Evolutionary conservation across 2,797 vertebrate genomes (phyloP), one percentile per base, ranked within the genome.

Genomic region (Brotula barbata): DNA sequence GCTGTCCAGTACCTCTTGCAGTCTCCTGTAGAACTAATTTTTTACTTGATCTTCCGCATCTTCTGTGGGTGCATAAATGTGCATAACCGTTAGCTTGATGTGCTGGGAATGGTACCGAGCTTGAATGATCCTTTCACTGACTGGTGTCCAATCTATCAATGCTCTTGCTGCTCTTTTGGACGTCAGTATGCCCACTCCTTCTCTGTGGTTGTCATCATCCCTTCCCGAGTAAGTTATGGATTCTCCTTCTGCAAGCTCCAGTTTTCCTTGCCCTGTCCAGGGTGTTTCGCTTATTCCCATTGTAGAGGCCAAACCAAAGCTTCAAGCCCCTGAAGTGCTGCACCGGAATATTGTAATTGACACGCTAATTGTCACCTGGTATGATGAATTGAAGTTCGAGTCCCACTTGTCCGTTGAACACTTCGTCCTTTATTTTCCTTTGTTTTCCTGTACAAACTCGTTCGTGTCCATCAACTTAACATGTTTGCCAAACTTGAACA

Each of bases 241-340:
- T 50, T 50, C 25, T 50, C 28, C 48, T 50, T 50, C 48, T 34
- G 16, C 25, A 8, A 50, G 28, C 19, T 50, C 15, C 16, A 50
- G 25, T 36, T 50, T 50, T 50, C 25, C 48, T 34, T 50, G 48
- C 34, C 48, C 48, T 50, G 48, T 34, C 48, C 48, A 36, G 48
- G 33, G 28, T 50, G 48, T 34, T 50, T 50, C 48, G 16, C 25
- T 50, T 6, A 50, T 50, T 14, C 48, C 48, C n/a, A n/a, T n/a
- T n/a, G n/a, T n/a, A n/a, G n/a, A n/a, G n/a, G n/a, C n/a, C n/a
- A n/a, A n/a, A n/a, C n/a, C n/a, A n/a, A n/a, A n/a, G n/a, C n/a
- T n/a, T n/a, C n/a, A n/a, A n/a, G n/a, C n/a, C n/a, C n/a, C n/a
- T n/a, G n/a, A n/a, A n/a, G n/a, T n/a, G n/a, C n/a, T n/a, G n/a